phyloP scores from a whole-genome alignment of 2,113 vertebrate genomes.

The Pantherophis guttatus region DNA sequence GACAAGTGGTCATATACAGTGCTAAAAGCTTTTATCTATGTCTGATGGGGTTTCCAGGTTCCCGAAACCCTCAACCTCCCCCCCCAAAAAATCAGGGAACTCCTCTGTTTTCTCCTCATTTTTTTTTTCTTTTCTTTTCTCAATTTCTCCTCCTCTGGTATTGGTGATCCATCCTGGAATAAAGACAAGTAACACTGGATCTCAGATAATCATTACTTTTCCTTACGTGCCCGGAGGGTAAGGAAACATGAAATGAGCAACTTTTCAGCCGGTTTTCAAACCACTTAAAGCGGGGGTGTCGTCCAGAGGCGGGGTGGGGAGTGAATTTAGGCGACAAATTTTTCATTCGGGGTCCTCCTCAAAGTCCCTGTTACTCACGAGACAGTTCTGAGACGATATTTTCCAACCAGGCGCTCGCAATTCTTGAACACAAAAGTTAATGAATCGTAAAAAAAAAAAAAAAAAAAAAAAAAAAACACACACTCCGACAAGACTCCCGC shows the following conservation, averaged over 20 bases:
- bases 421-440: background rate
- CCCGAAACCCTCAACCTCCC: background rate
- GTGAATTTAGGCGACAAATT: no score
- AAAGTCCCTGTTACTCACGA: constrained; percentile 41
- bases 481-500: constrained; percentile 39
- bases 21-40: background rate
- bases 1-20: background rate
- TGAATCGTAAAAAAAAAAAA: constrained; percentile 10
- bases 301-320: constrained; percentile 17
- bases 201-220: constrained; percentile 54
- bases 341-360: background rate
- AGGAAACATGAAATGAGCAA: constrained; percentile 72
- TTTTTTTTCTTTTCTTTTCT: background rate
- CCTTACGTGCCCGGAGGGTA: constrained; percentile 53
- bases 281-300: constrained; percentile 16
- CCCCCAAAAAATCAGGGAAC: background rate
- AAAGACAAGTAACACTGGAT: constrained; percentile 49
- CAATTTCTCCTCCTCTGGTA: background rate
- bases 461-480: no score
- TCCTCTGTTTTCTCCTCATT: background rate
- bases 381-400: background rate
- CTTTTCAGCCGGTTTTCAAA: constrained; percentile 39
- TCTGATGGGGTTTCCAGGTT: background rate
- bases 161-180: background rate
- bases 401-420: background rate